Conservation (phyloP, 2,888 invertebrate species). For the Deroplatys truncata region DNA sequence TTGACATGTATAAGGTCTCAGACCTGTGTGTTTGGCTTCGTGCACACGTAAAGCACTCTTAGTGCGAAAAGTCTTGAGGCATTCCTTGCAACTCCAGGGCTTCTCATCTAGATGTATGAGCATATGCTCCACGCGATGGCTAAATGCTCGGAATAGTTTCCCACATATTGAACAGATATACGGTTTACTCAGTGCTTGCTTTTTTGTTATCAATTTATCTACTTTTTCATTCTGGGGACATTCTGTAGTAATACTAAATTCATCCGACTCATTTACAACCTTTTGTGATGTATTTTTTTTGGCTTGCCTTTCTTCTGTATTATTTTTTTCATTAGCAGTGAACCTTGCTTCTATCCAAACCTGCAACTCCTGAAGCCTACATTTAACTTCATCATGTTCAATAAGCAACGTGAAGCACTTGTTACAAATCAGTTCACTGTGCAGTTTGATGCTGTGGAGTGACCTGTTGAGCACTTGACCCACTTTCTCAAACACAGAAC, state of each 20-base stretch:
- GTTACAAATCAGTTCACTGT: constrained; percentile 26
- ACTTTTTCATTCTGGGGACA: constrained; percentile 10
- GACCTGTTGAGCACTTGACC: constrained; percentile 22
- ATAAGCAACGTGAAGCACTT: constrained; percentile 20
- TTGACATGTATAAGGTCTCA: constrained; percentile 22
- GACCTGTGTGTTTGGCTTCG: constrained; percentile 24
- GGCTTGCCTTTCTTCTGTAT: neutral
- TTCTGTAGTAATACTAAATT: neutral
- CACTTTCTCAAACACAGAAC: constrained; percentile 22
- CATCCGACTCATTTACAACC: neutral
- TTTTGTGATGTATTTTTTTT: neutral
- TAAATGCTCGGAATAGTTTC: constrained; percentile 32
- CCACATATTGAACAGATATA: constrained; percentile 30
- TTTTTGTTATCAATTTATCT: neutral
- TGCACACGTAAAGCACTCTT: constrained; percentile 28
- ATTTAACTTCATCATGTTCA: constrained; percentile 16
- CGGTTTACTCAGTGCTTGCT: neutral
- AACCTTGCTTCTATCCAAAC: constrained; percentile 16
- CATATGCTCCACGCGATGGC: constrained; percentile 34
- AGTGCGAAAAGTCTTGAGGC: constrained; percentile 28
- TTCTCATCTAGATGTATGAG: constrained; percentile 32
- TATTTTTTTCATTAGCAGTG: constrained; percentile 15
- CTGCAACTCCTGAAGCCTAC: constrained; percentile 5
- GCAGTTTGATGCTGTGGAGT: constrained; percentile 17
- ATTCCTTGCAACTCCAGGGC: constrained; percentile 29